Percentiles rank a stretch among this genome's conserved stretches.
Conservation (phyloP, 2,113 vertebrate species). For the Elephas maximus region DNA sequence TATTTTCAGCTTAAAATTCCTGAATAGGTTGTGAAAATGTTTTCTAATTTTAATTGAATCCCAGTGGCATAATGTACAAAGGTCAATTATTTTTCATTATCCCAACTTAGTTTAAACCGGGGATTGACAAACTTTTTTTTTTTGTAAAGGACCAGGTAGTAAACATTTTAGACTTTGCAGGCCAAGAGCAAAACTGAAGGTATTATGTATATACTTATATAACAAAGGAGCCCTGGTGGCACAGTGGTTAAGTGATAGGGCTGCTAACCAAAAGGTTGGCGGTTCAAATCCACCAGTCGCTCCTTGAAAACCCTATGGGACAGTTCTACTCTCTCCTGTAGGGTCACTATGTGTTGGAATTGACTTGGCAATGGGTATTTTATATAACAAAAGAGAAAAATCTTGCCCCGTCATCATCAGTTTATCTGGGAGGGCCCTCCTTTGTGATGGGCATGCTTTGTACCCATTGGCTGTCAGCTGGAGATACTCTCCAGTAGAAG, state of each 20-base stretch:
- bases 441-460: background rate
- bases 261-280: no score
- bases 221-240: background rate
- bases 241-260: no score
- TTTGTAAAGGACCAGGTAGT: background rate
- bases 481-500: background rate
- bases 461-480: background rate
- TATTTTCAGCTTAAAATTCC: background rate
- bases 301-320: no score
- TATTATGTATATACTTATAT: background rate
- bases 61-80: background rate
- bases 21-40: background rate
- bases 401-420: fast-evolving
- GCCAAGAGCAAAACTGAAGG: background rate
- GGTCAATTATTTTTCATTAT: background rate
- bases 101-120: background rate
- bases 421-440: background rate
- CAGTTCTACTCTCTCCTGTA: no score
- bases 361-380: no score
- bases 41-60: background rate
- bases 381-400: background rate
- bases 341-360: no score
- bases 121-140: background rate
- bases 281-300: no score
- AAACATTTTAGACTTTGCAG: background rate